These are phyloP conservation scores for Eutrigla gurnardus DNA, from an alignment of 2,797 vertebrate species.

Conservation along the genomic window DNA sequence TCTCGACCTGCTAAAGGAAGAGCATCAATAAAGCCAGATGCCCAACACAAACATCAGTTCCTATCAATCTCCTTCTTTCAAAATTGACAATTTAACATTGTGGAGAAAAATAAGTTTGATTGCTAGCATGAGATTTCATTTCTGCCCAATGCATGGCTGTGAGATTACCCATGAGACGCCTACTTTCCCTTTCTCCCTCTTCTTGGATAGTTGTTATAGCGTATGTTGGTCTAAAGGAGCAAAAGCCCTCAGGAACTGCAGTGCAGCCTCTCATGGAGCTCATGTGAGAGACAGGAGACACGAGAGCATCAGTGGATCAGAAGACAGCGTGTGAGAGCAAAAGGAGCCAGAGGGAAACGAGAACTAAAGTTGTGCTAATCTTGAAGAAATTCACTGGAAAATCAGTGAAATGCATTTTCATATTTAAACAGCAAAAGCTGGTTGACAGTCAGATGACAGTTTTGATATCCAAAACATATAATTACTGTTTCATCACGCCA, in stretches of 20 bases:
- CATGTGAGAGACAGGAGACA: slow-evolving; percentile 40
- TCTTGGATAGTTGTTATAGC: slow-evolving; percentile 1
- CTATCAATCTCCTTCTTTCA: slow-evolving; percentile 8
- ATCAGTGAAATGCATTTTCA: slow-evolving; percentile 26
- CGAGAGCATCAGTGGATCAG: slow-evolving; percentile 32
- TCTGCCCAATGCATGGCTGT: background rate
- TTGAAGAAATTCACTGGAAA: background rate
- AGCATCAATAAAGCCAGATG: slow-evolving; percentile 22
- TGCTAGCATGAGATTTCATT: slow-evolving; percentile 5
- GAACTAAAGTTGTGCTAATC: background rate
- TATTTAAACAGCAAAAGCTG: slow-evolving; percentile 48
- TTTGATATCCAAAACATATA: slow-evolving; percentile 15
- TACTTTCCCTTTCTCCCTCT: background rate
- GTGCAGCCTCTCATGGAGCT: slow-evolving; percentile 32
- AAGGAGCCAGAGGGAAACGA: slow-evolving; percentile 25
- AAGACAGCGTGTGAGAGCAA: slow-evolving; percentile 20
- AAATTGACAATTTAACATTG: background rate
- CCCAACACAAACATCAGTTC: background rate
- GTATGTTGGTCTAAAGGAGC: slow-evolving; percentile 3
- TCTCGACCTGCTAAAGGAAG: slow-evolving; percentile 12
- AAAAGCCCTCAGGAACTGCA: slow-evolving; percentile 27
- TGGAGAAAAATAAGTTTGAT: background rate
- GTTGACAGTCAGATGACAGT: slow-evolving; percentile 35
- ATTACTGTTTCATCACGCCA: slow-evolving; percentile 22
- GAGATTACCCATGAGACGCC: slow-evolving; percentile 6